phyloP scores from a whole-genome alignment of 2,797 vertebrate species.

The Xyrichtys novacula region DNA sequence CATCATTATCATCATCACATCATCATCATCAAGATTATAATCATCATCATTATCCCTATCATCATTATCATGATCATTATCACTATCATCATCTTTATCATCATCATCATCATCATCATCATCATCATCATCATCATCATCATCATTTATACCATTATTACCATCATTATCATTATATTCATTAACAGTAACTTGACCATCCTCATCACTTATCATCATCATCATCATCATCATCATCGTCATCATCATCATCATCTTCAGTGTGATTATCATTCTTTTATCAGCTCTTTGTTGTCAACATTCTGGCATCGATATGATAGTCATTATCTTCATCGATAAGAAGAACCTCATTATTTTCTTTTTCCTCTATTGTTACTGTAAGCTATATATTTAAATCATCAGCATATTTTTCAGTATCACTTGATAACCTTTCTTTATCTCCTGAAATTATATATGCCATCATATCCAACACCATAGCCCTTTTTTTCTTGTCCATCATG shows the following conservation, averaged over 20 bases:
- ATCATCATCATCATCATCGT: constrained; percentile 6
- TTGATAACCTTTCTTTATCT: too few relatives aligned
- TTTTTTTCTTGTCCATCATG: too few relatives aligned
- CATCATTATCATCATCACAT: neutral
- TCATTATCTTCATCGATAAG: too few relatives aligned
- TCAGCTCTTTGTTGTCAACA: too few relatives aligned
- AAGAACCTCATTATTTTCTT: too few relatives aligned
- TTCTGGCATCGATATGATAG: too few relatives aligned
- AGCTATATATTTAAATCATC: too few relatives aligned
- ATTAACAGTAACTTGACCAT: constrained; percentile 6
- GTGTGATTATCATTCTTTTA: too few relatives aligned
- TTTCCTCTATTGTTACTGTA: too few relatives aligned
- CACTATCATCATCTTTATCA: constrained; percentile 10
- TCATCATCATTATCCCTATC: neutral
- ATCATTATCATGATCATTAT: constrained; percentile 14
- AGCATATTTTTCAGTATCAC: too few relatives aligned
- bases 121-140: constrained; percentile 10
- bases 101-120: constrained; percentile 21
- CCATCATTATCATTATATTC: constrained; percentile 3
- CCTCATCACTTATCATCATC: constrained; percentile 11
- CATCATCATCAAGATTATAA: neutral
- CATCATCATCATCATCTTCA: neutral
- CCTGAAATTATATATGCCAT: too few relatives aligned
- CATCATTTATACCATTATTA: constrained; percentile 5
- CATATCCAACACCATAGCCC: too few relatives aligned